Evolutionary conservation across 2,113 vertebrate species (phyloP).

Genomic region (Helogale parvula): DNA sequence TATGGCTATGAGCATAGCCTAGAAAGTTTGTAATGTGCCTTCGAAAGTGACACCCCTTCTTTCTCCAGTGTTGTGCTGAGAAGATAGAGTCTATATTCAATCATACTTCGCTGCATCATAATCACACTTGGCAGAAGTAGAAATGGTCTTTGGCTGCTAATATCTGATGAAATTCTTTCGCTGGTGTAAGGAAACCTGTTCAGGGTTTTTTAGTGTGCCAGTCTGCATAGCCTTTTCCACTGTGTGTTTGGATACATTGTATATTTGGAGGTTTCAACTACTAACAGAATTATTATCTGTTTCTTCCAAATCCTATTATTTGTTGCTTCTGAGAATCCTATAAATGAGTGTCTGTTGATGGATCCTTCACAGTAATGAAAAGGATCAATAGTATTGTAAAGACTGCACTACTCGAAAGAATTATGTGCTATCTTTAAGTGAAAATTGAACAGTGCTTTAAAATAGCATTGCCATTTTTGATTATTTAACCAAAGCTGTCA

Average conservation of each 20-base stretch:
- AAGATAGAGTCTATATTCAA: background rate
- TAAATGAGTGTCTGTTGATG: constrained; percentile 81
- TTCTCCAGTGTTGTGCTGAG: background rate
- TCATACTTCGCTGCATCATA: background rate
- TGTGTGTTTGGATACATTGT: constrained; percentile 16
- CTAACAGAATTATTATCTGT: constrained; percentile 80
- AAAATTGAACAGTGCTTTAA: constrained; percentile 88
- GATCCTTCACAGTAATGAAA: constrained; percentile 85
- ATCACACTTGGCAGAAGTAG: background rate
- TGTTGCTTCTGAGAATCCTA: constrained; percentile 81
- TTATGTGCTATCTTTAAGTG: constrained; percentile 87
- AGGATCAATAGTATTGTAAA: constrained; percentile 86
- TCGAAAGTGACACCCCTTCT: background rate
- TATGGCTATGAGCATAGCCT: background rate
- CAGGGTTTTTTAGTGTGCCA: background rate
- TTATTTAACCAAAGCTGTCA: constrained; percentile 86
- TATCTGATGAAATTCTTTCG: constrained; percentile 61
- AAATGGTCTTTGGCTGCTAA: constrained; percentile 31
- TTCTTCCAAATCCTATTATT: constrained; percentile 81
- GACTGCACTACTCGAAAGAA: constrained; percentile 83
- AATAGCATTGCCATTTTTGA: constrained; percentile 84
- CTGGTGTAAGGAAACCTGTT: constrained; percentile 53
- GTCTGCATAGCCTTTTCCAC: background rate
- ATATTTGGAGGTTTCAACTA: constrained; percentile 59
- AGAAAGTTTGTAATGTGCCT: background rate